Base-by-base conservation (phyloP, 2,888 invertebrate species). In the Torymus aiolomorphi region DNA sequence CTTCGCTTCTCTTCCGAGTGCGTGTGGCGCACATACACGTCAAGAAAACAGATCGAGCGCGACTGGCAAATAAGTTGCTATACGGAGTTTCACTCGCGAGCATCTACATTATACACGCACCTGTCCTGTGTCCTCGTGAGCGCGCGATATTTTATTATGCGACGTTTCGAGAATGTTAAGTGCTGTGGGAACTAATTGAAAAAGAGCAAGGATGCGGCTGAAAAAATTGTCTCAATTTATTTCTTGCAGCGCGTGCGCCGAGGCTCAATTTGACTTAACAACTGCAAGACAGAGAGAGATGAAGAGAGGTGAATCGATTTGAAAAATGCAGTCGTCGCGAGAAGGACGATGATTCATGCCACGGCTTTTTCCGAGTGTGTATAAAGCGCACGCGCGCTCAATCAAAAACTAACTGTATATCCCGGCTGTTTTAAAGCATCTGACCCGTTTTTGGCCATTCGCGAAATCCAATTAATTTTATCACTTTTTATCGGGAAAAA, bases 51-150 rank as follows among this genome's bases (percentile, higher is more conserved):
- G 82, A 80, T 31, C 31, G 31, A 31, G 8, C 3, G 70, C 76
- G 74, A 83, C 75, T 70, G 82, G 31, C 82, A 82, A 82, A 82
- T 83, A 74, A 76, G 79, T 76, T 57, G 70, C 72, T 59, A 51
- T 14, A 65, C 16, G 16, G 74, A 83, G 78, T 85, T 83, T 84
- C 81, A 81, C 83, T 31, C 84, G 70, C 66, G 14, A 11, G 51
- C 56, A 54, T 31, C 31, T 3, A 31, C 31, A 31, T 31, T 8
- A 54, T 10, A 81, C 73, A 79, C 82, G 78, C 83, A 82, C 82
- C 82, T 84, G 83, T 76, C 80, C 80, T 70, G 79, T 78, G 62
- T 82, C 71, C 20, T 70, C 69, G 69, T 16, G 2, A 24, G n/a
- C 20, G 31, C 56, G 20, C 72, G 54, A 18, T 56, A 56, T 57